Base-by-base conservation (phyloP, 2,888 invertebrate species). In the Eupithecia subfuscata region DNA sequence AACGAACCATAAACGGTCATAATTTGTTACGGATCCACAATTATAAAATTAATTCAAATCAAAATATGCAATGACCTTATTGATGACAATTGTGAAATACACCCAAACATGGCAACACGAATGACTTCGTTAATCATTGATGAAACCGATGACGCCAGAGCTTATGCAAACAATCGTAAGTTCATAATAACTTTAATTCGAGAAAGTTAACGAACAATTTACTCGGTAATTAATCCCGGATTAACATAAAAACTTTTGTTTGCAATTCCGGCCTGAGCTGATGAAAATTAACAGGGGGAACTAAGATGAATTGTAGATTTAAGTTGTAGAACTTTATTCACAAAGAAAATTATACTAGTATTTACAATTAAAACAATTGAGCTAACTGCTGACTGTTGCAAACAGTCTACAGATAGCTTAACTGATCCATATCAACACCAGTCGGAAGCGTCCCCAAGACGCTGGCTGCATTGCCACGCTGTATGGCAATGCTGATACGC, bases 91-190 rank as follows among this genome's bases (percentile, higher is more conserved):
- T 76, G 70, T 78, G 75, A 75, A 78, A 71, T 75, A 71, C 56
- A n/a, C 69, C 75, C 70, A 71, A 71, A 69, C 25, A 74, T 75
- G 74, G 71, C 70, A 60, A 56, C 70, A 56, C 45, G 70, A 67
- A 72, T 74, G 64, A 56, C 52, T 77, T 18, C 69, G 60, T 67
- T 48, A 52, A 69, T 71, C 45, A 40, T 75, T 76, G 63, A 25
- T 71, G 77, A 60, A 72, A 70, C 60, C 52, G 25, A 22, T 75
- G 75, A 75, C 73, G 75, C 70, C 37, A 70, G 72, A 34, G 30
- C 72, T 77, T 77, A 77, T 75, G 77, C 73, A 77, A 77, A 77
- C 72, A 48, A 70, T 73, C 77, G 72, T 77, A 68, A 77, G 37
- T 69, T 67, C 3, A 48, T 75, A 70, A 73, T 69, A 63, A 43